Evolutionary conservation across 2,888 invertebrate species (phyloP).

Genomic region (Ametastegia equiseti): DNA sequence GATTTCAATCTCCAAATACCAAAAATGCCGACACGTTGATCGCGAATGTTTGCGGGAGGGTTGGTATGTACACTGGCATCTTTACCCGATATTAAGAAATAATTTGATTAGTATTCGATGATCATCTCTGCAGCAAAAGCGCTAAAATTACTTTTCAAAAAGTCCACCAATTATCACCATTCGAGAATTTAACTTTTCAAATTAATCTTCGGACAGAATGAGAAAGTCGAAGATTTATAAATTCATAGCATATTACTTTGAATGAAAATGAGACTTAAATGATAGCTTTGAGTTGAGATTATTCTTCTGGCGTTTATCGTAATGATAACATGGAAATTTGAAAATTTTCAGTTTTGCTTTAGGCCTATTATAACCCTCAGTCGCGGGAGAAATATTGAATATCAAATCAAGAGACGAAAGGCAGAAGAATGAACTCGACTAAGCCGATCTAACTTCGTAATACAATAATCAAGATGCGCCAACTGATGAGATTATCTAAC

Average conservation of each 20-base stretch:
- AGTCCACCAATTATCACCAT: neutral
- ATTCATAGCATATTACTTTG: no score
- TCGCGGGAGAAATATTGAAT: neutral
- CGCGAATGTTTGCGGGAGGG: neutral
- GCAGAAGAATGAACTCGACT: neutral
- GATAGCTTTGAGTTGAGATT: no score
- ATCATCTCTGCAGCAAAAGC: neutral
- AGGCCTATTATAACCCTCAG: neutral
- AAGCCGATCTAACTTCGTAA: constrained; percentile 3
- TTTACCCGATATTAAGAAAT: constrained; percentile 11
- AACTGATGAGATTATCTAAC: neutral
- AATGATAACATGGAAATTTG: neutral
- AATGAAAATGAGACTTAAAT: no score
- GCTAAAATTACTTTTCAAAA: neutral
- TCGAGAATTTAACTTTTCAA: neutral
- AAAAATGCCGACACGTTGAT: neutral
- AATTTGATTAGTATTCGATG: neutral
- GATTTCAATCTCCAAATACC: constrained; percentile 32
- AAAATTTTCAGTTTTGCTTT: neutral
- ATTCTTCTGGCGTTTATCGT: neutral
- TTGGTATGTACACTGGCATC: neutral
- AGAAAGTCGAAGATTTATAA: no score
- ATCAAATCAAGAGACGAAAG: neutral
- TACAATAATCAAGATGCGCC: constrained; percentile 1
- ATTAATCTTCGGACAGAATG: no score